Evolutionary conservation across 2,113 vertebrate species (phyloP).

Genomic region (Coptodon rendalli): DNA sequence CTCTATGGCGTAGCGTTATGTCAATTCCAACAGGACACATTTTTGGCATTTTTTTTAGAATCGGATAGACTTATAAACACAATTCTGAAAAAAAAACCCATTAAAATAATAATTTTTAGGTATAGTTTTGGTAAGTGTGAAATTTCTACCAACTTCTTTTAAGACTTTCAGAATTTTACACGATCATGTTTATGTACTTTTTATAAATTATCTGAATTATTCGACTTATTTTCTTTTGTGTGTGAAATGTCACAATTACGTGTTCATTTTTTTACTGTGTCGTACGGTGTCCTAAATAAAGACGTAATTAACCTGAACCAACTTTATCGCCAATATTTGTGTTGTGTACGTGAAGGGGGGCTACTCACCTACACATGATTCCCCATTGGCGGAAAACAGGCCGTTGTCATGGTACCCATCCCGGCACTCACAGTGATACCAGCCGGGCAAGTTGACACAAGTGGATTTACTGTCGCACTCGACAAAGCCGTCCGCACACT

Average conservation of each 20-base stretch:
- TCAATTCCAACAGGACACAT: not conserved
- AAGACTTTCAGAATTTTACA: not conserved
- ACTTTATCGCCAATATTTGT: not conserved
- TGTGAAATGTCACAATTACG: not conserved
- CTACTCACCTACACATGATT: slow-evolving; percentile 92
- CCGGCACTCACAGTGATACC: slow-evolving; percentile 98
- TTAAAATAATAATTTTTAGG: not conserved
- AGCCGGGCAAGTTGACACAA: slow-evolving; percentile 96
- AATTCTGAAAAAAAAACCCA: rapidly evolving
- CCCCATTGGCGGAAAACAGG: slow-evolving; percentile 88
- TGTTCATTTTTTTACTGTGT: not conserved
- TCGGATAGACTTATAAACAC: not conserved
- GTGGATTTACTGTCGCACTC: slow-evolving; percentile 92
- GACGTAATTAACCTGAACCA: not conserved
- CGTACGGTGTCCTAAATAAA: not conserved
- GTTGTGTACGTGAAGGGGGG: not conserved
- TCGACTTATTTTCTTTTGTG: not conserved
- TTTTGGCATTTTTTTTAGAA: not conserved
- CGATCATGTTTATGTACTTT: not conserved
- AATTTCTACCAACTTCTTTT: not conserved
- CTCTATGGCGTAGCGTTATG: not conserved
- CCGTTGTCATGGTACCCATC: slow-evolving; percentile 99
- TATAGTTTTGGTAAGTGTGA: not conserved
- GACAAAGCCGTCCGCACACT: slow-evolving; percentile 92
- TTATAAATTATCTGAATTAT: not conserved